Evolutionary conservation across 2,113 vertebrate species (phyloP).

Genomic region (Tupaia tana): DNA sequence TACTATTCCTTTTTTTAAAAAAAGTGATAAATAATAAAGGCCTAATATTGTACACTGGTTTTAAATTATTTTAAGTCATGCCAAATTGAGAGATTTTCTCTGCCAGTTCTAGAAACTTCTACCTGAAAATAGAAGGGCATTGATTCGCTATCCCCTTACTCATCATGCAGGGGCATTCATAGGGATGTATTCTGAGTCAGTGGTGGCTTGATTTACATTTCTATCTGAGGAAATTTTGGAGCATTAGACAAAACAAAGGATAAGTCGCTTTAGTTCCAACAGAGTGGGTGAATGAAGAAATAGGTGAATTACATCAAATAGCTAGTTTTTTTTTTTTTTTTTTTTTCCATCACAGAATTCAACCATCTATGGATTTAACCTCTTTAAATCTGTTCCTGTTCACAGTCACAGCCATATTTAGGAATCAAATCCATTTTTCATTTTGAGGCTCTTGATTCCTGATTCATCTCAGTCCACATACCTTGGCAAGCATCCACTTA

Average conservation of each 20-base stretch:
- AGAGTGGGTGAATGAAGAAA: constrained; percentile 50
- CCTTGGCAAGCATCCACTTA: constrained; percentile 51
- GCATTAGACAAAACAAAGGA: constrained; percentile 16
- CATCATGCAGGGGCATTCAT: neutral
- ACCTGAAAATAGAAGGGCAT: neutral
- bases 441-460: constrained; percentile 59
- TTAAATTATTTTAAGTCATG: neutral
- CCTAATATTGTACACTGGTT: neutral
- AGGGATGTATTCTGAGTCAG: neutral
- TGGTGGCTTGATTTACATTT: constrained; percentile 34
- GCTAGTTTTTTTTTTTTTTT: neutral
- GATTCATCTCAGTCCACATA: constrained; percentile 58
- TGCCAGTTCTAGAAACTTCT: constrained; percentile 24
- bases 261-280: neutral
- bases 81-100: neutral
- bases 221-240: neutral
- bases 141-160: neutral
- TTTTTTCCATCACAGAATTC: neutral
- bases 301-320: constrained; percentile 55
- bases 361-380: constrained; percentile 3
- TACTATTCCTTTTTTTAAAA: neutral
- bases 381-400: constrained; percentile 31
- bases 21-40: neutral
- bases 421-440: constrained; percentile 60
- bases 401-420: constrained; percentile 59